These are phyloP conservation scores for Bergia sp. DNA, from an alignment of 92 coral and sea anemone species.

Conservation along the genomic window DNA sequence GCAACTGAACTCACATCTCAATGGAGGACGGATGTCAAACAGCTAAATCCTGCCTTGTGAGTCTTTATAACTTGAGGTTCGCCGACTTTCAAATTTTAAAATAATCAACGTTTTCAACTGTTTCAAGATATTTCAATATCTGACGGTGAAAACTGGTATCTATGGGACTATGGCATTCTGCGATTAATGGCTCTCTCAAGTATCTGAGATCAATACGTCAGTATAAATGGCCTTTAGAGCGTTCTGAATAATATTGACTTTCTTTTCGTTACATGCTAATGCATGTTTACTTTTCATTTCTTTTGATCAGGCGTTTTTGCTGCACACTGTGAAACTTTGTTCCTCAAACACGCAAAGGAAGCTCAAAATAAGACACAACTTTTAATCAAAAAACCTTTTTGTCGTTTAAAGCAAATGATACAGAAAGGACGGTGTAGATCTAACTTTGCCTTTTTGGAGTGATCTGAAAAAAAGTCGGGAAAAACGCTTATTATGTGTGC, in stretches of 20 bases:
- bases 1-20: background rate
- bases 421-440: background rate
- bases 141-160: background rate
- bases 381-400: background rate
- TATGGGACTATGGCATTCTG: background rate
- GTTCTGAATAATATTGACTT: slow-evolving; percentile 18
- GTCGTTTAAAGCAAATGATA: background rate
- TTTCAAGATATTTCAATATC: background rate
- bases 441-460: background rate
- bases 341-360: background rate
- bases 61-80: background rate
- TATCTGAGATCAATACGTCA: slow-evolving; percentile 17
- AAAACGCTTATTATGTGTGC: background rate
- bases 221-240: background rate
- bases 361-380: background rate
- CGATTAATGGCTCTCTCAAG: slow-evolving; percentile 12
- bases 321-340: background rate
- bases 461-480: background rate
- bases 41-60: background rate
- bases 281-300: slow-evolving; percentile 5
- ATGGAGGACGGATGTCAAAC: background rate
- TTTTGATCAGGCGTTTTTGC: background rate
- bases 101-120: background rate
- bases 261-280: slow-evolving; percentile 22
- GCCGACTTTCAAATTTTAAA: background rate